These are phyloP conservation scores for Chromoteleia sp. DNA, from an alignment of 2,888 invertebrate genomes.

Conservation along the genomic window DNA sequence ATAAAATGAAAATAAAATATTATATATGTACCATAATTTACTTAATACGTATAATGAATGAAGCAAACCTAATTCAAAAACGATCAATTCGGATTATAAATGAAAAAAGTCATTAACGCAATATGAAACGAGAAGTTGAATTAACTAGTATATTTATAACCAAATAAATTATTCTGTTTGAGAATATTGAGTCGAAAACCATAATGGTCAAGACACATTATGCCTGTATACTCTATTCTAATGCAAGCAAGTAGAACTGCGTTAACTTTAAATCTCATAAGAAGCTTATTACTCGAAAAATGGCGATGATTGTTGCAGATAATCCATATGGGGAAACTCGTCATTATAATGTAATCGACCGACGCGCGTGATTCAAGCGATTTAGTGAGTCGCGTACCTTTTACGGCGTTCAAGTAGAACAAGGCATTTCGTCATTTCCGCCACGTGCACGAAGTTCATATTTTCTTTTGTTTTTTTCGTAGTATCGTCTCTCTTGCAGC, in stretches of 20 bases:
- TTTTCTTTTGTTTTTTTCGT: conserved; percentile 1
- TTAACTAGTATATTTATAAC: background rate
- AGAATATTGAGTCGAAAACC: background rate
- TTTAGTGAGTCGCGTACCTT: conserved; percentile 27
- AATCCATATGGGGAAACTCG: conserved; percentile 23
- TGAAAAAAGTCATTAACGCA: background rate
- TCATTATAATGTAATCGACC: conserved; percentile 51
- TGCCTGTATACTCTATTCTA: conserved; percentile 1
- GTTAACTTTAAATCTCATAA: conserved; percentile 8
- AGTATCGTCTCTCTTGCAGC: background rate
- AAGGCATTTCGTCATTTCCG: conserved; percentile 41
- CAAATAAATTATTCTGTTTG: background rate
- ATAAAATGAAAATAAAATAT: no score
- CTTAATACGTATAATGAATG: no score
- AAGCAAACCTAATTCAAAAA: no score
- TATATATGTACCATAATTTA: no score
- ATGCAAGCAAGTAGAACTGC: background rate
- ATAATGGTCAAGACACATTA: background rate
- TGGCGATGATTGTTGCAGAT: conserved; percentile 22
- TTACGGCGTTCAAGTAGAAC: conserved; percentile 19
- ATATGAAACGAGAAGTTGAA: background rate
- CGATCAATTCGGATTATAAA: background rate
- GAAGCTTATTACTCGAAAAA: conserved; percentile 21
- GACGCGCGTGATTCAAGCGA: conserved; percentile 37
- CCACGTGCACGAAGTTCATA: no score